Base-by-base conservation (phyloP, 2,888 invertebrate genomes). In the Drosophila glabriapex region DNA sequence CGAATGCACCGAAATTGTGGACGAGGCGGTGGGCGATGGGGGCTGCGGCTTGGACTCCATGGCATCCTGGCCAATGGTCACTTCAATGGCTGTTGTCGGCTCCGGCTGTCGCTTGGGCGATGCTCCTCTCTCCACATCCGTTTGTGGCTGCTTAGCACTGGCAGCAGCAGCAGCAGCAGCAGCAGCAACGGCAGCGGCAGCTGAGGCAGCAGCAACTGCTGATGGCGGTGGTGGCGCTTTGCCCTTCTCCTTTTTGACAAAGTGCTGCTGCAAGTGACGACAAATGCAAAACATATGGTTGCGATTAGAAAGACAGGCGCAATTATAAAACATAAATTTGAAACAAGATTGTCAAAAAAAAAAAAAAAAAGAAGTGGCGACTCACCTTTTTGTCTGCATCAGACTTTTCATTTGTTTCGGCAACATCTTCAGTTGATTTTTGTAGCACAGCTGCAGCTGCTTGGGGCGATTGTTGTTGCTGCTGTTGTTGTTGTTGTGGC, bases 181-280 rank as follows among this genome's bases (percentile, higher is more conserved):
- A 96, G 97, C 69, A 95, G 95, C 16, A 97, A 97, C 35, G 31
- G 67, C 55, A 52, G 41, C 43, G 5, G 68, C 52, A 22, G 65
- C 65, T 22, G 59, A 35, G 6, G 60, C 68, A 35, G 78, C 82
- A 16, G 71, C 60, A 25, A 70, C 46, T 37, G 64, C 61, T 54
- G 89, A 73, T 31, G 94, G 93, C 53, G 94, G 94, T 33, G 97
- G 97, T 67, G 95, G 97, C 53, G 97, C 97, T 70, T 97, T 97
- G 72, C 97, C 97, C 93, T 97, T 97, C 90, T 97, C 97, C 92
- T 96, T 96, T 93, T 96, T 97, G 74, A 96, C 95, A 91, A 95
- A 85, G 68, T 83, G 90, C 76, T 88, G 62, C 52, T 67, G 50
- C 16, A 59, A 68, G 16, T 37, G 22, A 9, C 1, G 29, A 14